A percentile compares a stretch with the other conserved stretches of the same genome.
Conservation (phyloP, 2,797 vertebrate genomes). For the Xiphophorus birchmanni region DNA sequence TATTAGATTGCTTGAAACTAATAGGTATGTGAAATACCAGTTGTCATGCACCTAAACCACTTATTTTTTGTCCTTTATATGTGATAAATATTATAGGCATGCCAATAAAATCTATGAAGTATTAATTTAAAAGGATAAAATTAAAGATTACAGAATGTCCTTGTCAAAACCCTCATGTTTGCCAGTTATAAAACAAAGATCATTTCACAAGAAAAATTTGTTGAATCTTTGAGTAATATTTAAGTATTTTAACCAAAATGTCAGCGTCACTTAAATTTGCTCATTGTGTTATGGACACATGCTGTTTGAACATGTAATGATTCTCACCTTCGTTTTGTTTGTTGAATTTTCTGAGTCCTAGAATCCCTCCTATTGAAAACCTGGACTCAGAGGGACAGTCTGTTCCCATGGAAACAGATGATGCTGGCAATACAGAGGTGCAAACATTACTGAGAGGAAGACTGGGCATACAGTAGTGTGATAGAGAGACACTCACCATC, state of each 20-base stretch:
- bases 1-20: neutral
- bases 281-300: neutral
- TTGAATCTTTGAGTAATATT: neutral
- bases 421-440: conserved; percentile 40
- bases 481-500: conserved; percentile 35
- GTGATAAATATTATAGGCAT: neutral
- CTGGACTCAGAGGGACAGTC: conserved; percentile 37
- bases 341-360: conserved; percentile 52
- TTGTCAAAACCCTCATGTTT: neutral
- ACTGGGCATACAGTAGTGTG: neutral
- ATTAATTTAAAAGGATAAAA: neutral
- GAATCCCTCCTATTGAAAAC: conserved; percentile 61
- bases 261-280: neutral
- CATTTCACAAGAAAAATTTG: neutral
- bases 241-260: neutral
- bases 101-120: neutral
- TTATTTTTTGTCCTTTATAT: neutral
- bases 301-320: neutral
- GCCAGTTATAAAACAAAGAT: neutral
- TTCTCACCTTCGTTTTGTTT: conserved; percentile 47
- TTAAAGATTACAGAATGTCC: neutral
- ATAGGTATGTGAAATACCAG: neutral
- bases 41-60: neutral
- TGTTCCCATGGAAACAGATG: conserved; percentile 31
- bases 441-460: conserved; percentile 2